phyloP scores from a whole-genome alignment of 92 coral and sea anemone species.

The Umimayanthus kanabou region DNA sequence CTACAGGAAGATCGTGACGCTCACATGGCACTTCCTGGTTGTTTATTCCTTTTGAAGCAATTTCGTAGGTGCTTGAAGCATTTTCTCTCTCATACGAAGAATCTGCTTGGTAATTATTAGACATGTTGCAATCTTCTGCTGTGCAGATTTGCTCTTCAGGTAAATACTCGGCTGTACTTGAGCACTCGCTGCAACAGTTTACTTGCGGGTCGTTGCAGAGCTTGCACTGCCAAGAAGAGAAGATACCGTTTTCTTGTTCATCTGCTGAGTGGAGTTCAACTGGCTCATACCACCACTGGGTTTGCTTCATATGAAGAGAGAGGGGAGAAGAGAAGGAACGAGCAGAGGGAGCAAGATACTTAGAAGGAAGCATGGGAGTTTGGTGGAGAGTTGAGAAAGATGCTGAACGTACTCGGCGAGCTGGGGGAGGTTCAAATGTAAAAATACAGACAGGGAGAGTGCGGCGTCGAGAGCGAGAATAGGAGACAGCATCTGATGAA shows the following conservation, averaged over 20 bases:
- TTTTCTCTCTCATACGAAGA: background rate
- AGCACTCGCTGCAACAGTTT: background rate
- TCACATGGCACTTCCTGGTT: background rate
- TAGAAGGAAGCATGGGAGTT: background rate
- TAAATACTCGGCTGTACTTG: background rate
- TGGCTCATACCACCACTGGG: background rate
- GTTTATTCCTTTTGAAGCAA: background rate
- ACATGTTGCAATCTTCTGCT: background rate
- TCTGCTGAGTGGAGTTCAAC: background rate
- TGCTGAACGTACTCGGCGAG: background rate
- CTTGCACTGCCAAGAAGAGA: background rate
- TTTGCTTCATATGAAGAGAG: background rate
- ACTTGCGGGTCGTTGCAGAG: background rate
- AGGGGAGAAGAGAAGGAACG: constrained; percentile 1
- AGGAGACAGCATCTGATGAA: background rate
- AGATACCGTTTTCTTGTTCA: background rate
- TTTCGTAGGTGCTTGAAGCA: background rate
- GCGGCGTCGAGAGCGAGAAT: background rate
- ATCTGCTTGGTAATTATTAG: background rate
- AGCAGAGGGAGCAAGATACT: background rate
- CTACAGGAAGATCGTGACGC: background rate
- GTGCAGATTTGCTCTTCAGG: background rate
- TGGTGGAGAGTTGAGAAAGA: background rate
- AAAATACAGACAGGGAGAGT: background rate
- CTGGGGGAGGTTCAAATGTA: background rate